A percentile compares a stretch with the other conserved stretches of the same genome.
phyloP scores from a whole-genome alignment of 2,888 invertebrate genomes.

The Ariolimax columbianus region DNA sequence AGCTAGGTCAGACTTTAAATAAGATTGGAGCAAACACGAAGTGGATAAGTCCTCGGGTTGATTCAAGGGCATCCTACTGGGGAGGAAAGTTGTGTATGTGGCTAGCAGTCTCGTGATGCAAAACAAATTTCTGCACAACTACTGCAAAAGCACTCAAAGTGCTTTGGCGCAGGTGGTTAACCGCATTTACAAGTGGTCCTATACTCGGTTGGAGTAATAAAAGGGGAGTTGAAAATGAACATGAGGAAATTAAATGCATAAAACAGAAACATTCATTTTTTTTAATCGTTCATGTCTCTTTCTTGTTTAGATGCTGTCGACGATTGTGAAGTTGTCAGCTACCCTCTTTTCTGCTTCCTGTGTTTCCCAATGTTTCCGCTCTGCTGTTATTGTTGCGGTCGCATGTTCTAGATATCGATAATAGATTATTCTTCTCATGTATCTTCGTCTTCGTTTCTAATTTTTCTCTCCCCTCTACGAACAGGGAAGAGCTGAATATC shows the following conservation, averaged over 20 bases:
- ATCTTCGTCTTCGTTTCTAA: neutral
- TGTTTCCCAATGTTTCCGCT: neutral
- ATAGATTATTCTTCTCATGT: neutral
- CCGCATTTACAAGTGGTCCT: no score
- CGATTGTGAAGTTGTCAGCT: neutral
- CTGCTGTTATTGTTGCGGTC: neutral
- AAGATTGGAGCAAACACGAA: no score
- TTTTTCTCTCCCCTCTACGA: neutral
- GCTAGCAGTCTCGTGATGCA: no score
- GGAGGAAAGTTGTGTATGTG: no score
- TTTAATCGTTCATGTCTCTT: neutral
- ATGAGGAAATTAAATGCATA: neutral
- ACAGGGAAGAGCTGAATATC: neutral
- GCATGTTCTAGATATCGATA: neutral
- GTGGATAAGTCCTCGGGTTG: no score
- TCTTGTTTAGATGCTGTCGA: neutral
- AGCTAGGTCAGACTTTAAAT: no score
- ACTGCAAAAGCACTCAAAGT: no score
- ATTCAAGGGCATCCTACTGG: no score
- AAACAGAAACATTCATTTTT: neutral
- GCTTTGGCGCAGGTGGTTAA: no score
- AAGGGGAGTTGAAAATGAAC: neutral
- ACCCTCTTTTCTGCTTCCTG: neutral
- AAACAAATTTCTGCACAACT: no score
- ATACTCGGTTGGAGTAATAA: no score